Conservation (phyloP, 2,113 vertebrate species). For the Apteryx mantelli region DNA sequence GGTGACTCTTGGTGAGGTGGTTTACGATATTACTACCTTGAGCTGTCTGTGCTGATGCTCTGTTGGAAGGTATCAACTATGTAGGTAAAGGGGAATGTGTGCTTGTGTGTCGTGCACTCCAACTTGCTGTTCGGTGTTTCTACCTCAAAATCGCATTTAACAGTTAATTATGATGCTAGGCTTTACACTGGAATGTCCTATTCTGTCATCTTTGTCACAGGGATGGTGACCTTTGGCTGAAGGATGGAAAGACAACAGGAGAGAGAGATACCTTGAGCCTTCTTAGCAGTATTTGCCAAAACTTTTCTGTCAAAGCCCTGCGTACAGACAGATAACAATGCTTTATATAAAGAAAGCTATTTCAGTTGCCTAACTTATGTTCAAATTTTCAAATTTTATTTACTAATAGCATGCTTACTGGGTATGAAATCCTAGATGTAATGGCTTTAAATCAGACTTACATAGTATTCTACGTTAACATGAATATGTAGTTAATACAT, state of each 20-base stretch:
- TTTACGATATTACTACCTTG: neutral
- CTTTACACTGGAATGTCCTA: neutral
- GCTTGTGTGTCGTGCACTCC: neutral
- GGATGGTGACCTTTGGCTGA: neutral
- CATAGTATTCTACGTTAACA: neutral
- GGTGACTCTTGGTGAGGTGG: neutral
- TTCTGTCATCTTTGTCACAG: neutral
- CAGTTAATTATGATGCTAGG: neutral
- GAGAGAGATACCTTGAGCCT: neutral
- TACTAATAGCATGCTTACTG: neutral
- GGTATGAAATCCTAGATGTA: neutral
- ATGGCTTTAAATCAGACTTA: slow-evolving; percentile 1
- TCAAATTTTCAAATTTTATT: neutral
- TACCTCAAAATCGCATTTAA: neutral
- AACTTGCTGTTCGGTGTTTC: neutral
- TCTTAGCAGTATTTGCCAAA: neutral
- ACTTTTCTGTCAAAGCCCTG: neutral
- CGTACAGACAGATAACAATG: neutral
- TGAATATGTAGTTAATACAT: neutral
- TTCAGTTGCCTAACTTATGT: neutral
- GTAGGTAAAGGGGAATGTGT: neutral
- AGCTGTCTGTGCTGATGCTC: neutral
- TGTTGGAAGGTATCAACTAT: neutral
- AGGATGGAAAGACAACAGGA: neutral
- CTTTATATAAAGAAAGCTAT: neutral